Base-by-base conservation (phyloP, 2,888 invertebrate genomes). In the Neria commutata region DNA sequence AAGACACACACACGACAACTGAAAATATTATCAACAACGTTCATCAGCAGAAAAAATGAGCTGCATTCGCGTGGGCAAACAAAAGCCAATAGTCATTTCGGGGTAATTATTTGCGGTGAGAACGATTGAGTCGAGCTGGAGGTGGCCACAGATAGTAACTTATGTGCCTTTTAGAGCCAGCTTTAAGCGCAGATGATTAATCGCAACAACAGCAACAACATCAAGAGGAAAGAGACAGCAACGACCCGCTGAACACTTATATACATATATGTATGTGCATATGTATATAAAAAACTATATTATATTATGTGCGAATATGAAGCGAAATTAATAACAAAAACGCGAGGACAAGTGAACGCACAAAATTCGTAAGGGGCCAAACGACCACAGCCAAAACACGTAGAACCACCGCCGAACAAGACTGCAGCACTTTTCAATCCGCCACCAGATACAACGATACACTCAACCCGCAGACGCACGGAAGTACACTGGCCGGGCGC, bases 401-500 rank as follows among this genome's bases (percentile, higher is more conserved):
- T 19, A 6, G 3, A 6, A 5, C 46, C 11, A 21, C 3, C n/a
- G 21, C 21, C 17, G 4, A 46, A 23, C 46, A 5, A 37, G n/a
- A 6, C 16, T 37, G n/a, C n/a, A n/a, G n/a, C n/a, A n/a, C n/a
- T n/a, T n/a, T n/a, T n/a, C n/a, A n/a, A n/a, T n/a, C n/a, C n/a
- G n/a, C n/a, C n/a, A n/a, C n/a, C n/a, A n/a, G n/a, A n/a, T n/a
- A n/a, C n/a, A n/a, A n/a, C n/a, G n/a, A n/a, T n/a, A n/a, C 46
- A 46, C 46, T 46, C 46, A 46, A 46, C 46, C 11, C 19, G 46
- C 46, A n/a, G 46, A 46, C 46, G 46, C 11, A 46, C 46, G 46
- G 24, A 6, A 46, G n/a, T 10, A 46, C 5, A 46, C 46, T 46
- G 46, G 8, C 24, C 19, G 24, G 46, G 19, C 24, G 37, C 37